Base-by-base conservation (phyloP, 2,113 vertebrate species). In the Festucalex cinctus region DNA sequence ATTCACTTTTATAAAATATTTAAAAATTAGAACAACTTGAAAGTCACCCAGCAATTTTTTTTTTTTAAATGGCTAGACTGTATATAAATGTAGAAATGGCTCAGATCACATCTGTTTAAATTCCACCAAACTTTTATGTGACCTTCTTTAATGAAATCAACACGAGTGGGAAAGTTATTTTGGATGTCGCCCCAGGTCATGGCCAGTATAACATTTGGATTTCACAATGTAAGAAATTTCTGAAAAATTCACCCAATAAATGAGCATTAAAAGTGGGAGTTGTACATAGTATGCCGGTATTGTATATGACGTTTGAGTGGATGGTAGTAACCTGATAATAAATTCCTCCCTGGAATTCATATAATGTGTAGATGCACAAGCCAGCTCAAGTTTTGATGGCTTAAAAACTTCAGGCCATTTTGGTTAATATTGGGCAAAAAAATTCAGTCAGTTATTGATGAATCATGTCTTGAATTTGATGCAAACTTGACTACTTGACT, bases 301-400 rank as follows among this genome's bases (percentile, higher is more conserved):
- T 76, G 36, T 77, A 82, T 77, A 83, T 63, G n/a, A n/a, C n/a
- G n/a, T n/a, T n/a, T 73, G 28, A 70, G 46, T 76, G 78, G 74
- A 76, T 70, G 68, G 32, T 66, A 68, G 72, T 66, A 78, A 86
- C 79, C 81, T 89, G 80, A 82, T 78, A 10, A 68, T 54, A 62
- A 43, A 56, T 56, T n/a, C n/a, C 83, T 74, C 44, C 51, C 56
- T 62, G 75, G 80, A 75, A 76, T 75, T 70, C 24, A 56, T 74
- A 83, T 83, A 86, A 88, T 84, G 87, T 82, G 84, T 77, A 84
- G 74, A 73, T 72, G 59, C n/a, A n/a, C n/a, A n/a, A n/a, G n/a
- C 44, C 44, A 46, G 17, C 16, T 49, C 20, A 3, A n/a, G n/a
- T 49, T 20, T 49, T 49, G 12, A 8, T 19, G 46, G 46, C 5